Conservation (phyloP, 2,888 invertebrate genomes). For the Dolichopus griseipennis region DNA sequence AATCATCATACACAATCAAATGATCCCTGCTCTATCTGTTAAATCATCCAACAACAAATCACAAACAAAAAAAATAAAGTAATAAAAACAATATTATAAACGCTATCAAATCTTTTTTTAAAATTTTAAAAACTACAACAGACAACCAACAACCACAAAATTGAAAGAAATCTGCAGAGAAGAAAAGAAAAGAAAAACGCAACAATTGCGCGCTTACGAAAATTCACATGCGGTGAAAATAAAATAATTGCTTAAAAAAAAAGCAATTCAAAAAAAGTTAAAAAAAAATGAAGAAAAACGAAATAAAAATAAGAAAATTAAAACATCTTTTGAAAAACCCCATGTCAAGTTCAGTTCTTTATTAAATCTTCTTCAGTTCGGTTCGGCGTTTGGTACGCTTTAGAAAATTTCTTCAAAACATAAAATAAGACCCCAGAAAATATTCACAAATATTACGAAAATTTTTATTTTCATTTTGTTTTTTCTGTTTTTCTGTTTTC, state of each 20-base stretch:
- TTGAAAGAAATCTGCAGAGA: too few species aligned
- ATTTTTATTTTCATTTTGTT: too few species aligned
- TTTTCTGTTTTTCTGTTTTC: too few species aligned
- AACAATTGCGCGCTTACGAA: not conserved
- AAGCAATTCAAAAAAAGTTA: not conserved
- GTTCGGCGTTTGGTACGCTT: not conserved
- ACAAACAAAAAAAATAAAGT: not conserved
- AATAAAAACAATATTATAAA: too few species aligned
- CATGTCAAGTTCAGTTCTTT: not conserved
- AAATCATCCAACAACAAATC: not conserved
- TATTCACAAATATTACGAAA: too few species aligned
- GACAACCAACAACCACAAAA: not conserved
- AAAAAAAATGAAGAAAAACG: not conserved
- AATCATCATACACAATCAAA: too few species aligned
- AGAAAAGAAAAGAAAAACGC: not conserved
- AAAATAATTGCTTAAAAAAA: not conserved
- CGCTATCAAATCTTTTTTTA: too few species aligned
- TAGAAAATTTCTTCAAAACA: too few species aligned
- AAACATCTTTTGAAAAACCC: not conserved
- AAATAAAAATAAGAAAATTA: not conserved
- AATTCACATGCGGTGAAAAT: conserved; percentile 3
- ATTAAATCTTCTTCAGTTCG: not conserved
- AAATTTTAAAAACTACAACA: not conserved
- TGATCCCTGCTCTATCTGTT: too few species aligned
- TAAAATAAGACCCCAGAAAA: too few species aligned